Percentiles rank a stretch among this genome's conserved stretches.
phyloP scores from a whole-genome alignment of 1,140 invertebrate species.

The fruit fly (Drosophila melanogaster) region DNA sequence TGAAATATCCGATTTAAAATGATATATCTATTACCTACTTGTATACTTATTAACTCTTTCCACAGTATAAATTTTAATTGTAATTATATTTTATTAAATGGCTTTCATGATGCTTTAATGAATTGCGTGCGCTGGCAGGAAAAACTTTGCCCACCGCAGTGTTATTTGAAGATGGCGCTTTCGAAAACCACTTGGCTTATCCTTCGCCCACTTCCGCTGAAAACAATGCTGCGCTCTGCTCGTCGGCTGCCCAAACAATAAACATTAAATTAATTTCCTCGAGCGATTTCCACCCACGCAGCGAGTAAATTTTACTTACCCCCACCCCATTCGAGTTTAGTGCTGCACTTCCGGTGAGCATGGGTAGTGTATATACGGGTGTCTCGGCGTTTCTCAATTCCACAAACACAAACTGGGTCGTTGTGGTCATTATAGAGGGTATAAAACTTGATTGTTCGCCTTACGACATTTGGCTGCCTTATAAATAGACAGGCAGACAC shows the following conservation, averaged over 20 bases:
- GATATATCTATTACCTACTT: too few species aligned
- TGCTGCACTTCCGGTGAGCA: constrained; percentile 30
- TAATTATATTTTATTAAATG: too few species aligned
- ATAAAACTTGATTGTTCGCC: constrained; percentile 50
- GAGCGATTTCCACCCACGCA: constrained; percentile 23
- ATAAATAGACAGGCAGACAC: constrained; percentile 32
- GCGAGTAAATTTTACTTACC: constrained; percentile 28
- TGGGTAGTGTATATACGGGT: constrained; percentile 19
- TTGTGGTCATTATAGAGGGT: constrained; percentile 42
- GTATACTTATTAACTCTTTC: too few species aligned
- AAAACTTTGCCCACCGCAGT: constrained; percentile 3
- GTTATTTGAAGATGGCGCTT: constrained; percentile 3
- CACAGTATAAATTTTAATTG: too few species aligned
- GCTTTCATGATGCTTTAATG: constrained; percentile 29
- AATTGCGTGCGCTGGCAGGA: constrained; percentile 1
- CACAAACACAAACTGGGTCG: constrained; percentile 37
- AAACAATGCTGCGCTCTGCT: constrained; percentile 13
- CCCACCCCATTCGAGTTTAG: constrained; percentile 5
- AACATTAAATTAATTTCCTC: constrained; percentile 45
- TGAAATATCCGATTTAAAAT: too few species aligned
- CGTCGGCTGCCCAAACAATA: constrained; percentile 18
- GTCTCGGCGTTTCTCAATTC: constrained; percentile 26
- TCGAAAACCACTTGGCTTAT: constrained; percentile 13
- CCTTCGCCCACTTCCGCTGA: constrained; percentile 10
- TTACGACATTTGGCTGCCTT: constrained; percentile 41